These are phyloP conservation scores for Pyrocephalus nanus DNA, from an alignment of 2,797 vertebrate genomes.

Conservation along the genomic window DNA sequence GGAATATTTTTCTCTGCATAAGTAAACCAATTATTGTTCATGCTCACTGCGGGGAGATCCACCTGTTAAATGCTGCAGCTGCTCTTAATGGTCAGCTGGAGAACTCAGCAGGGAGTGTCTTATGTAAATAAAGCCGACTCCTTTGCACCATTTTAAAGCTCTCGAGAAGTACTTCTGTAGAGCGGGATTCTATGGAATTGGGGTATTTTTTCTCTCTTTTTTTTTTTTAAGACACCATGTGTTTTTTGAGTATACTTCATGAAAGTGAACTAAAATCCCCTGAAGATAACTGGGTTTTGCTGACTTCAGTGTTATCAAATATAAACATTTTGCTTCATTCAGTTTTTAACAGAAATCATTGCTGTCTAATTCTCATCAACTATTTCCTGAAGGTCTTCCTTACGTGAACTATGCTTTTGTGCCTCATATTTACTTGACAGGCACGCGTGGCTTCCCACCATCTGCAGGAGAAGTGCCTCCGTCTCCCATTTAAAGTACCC, in stretches of 20 bases:
- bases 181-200: not conserved
- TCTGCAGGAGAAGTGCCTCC: not conserved
- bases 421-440: not conserved
- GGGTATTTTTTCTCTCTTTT: not conserved
- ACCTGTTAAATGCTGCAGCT: not conserved
- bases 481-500: not conserved
- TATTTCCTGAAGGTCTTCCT: not conserved
- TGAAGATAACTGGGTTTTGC: not conserved
- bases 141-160: constrained; percentile 30
- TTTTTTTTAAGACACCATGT: not conserved
- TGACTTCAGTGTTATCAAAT: not conserved
- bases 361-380: not conserved
- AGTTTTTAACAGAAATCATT: not conserved
- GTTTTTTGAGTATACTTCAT: not conserved
- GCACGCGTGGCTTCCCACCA: rapidly evolving
- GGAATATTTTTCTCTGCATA: not conserved
- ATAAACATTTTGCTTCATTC: not conserved
- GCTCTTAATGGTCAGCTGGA: constrained; percentile 20
- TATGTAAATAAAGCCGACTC: constrained; percentile 17
- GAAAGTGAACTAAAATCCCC: not conserved
- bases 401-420: not conserved
- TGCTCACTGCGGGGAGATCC: not conserved
- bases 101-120: not conserved
- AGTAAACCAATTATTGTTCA: not conserved
- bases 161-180: not conserved